Evolutionary conservation across 2,113 vertebrate species (phyloP), one percentile per base, ranked within the genome.

Genomic region (Phyllostomus hastatus): DNA sequence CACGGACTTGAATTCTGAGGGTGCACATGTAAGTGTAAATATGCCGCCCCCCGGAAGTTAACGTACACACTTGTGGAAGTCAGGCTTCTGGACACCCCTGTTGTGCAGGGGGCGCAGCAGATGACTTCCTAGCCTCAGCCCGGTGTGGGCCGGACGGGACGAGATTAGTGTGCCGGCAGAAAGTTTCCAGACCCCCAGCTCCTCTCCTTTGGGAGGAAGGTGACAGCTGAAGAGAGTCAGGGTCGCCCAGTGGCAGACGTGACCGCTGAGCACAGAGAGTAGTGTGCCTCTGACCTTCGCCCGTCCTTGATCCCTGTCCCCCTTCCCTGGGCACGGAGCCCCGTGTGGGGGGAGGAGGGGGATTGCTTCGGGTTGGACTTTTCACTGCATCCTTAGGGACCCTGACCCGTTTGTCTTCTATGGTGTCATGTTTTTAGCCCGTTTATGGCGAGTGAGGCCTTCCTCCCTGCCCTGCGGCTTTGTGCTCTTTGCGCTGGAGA

Each of bases 171-270:
- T 0, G 66, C 0, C 4, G 0, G 57, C 33, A 93, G 5, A 43
- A 59, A 92, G 24, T 26, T 38, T 28, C 81, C 64, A 91, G 61
- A 59, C 50, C n/a, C 31, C 38, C 22, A 17, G 54, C 19, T 91
- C 91, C 4, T 0, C 67, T 78, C 78, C 92, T 95, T 93, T 93
- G 78, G 96, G 59, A 16, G 59, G 24, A 52, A 97, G 97, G 91
- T 72, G 96, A 98, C 94, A 95, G 92, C 95, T 97, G 96, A 97
- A 94, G 92, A 97, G 96, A 96, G 85, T 69, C 94, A 80, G 0
- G 52, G 88, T 57, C 78, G 46, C 87, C 90, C 54, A 12, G 28
- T 28, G 89, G 57, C 73, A 28, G 41, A 14, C 26, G 19, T 76
- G 76, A 89, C 90, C 0, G 33, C 64, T 12, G 17, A 46, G 73